Base-by-base conservation (phyloP, 2,113 vertebrate genomes). In the Corythornis cristatus region DNA sequence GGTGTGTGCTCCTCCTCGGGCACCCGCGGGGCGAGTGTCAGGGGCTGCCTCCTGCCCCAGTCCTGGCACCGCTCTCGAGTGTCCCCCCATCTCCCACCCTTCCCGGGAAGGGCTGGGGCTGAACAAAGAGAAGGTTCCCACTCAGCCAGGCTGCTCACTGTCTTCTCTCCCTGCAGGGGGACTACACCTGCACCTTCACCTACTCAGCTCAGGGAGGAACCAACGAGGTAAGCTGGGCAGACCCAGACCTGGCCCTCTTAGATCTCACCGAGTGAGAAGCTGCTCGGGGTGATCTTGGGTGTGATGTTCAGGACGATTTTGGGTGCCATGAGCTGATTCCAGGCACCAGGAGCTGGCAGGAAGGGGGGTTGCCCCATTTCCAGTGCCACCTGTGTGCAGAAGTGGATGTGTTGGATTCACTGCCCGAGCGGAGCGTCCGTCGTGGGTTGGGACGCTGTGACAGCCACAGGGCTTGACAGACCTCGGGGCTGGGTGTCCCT, bases 131-230 rank as follows among this genome's bases (percentile, higher is more conserved):
- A 50, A 7, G 54, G 53, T 35, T 43, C 1, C 7, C 25, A 25
- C 64, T 46, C 0, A 13, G 29, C 0, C 0, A 7, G 14, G 18
- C 16, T 35, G n/a, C 23, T 58, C 22, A 3, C 35, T 16, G 1
- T 42, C 11, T 50, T 68, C 50, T 91, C 35, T 81, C 77, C 83
- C 72, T 61, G 21, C 95, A 99, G 99, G 95, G 94, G 53, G 98
- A 97, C 8, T 98, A 98, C 66, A 92, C 98, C 64, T 99, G 99
- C 91, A 94, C 95, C 14, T 99, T 99, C 96, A 99, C 99, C 1
- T 99, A 99, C 3, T 98, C 98, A 7, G 98, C 99, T 89, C 99
- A 99, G 97, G 99, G 99, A 72, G 99, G 99, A 72, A 99, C 99
- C 7, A 99, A 99, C 15, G 99, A 99, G 98, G 99, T 99, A 90